phyloP scores from a whole-genome alignment of 2,113 vertebrate genomes.

The Struthio camelus region DNA sequence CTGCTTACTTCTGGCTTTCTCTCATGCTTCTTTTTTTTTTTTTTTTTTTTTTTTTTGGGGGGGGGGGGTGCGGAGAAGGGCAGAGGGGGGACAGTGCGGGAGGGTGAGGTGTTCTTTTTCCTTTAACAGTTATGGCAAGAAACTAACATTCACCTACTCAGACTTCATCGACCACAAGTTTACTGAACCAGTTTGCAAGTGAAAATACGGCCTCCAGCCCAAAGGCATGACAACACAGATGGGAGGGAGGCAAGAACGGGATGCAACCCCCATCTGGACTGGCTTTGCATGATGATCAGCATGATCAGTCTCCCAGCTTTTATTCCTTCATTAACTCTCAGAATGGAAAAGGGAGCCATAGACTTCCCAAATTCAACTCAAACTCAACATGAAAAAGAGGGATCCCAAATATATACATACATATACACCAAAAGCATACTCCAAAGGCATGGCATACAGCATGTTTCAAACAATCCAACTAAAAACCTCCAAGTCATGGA shows the following conservation, averaged over 20 bases:
- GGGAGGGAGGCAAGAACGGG: not conserved
- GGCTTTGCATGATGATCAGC: not conserved
- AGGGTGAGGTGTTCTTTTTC: not conserved
- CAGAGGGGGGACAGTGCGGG: accelerated
- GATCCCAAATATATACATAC: not conserved
- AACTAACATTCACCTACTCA: not conserved
- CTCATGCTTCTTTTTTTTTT: not conserved
- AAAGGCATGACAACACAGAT: not conserved
- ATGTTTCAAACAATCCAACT: not conserved
- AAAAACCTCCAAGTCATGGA: not conserved
- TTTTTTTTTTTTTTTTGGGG: not conserved
- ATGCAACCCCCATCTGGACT: not conserved
- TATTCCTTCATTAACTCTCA: not conserved
- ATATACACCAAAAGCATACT: not conserved
- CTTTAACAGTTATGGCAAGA: not conserved
- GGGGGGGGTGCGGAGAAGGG: too few species aligned
- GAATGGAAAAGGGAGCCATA: not conserved
- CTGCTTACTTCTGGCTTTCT: not conserved
- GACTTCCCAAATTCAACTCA: not conserved
- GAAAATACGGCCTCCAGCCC: not conserved
- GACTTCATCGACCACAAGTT: not conserved
- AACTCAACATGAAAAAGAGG: not conserved
- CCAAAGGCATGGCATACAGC: not conserved
- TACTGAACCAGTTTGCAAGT: not conserved
- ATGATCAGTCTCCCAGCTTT: not conserved